Percentiles rank a stretch among this genome's conserved stretches.
phyloP scores from a whole-genome alignment of 2,888 invertebrate genomes.

The Papilio protenor region DNA sequence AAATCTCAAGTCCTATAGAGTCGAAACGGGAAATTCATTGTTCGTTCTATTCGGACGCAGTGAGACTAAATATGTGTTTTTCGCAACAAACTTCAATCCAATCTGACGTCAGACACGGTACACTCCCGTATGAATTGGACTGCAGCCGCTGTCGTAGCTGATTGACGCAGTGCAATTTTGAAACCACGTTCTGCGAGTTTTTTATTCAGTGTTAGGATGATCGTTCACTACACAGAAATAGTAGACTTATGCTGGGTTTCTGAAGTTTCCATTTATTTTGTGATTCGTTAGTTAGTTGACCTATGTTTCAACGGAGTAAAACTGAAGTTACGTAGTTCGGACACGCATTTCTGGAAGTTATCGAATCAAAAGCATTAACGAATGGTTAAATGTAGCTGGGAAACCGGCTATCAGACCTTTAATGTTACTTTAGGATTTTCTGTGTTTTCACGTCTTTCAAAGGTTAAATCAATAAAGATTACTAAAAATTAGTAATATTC shows the following conservation, averaged over 20 bases:
- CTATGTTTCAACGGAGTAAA: no score
- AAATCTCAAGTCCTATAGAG: neutral
- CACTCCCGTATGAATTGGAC: conserved; percentile 63
- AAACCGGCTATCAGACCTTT: no score
- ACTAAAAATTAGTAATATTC: no score
- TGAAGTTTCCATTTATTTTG: neutral
- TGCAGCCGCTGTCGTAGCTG: conserved; percentile 59
- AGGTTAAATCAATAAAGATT: no score
- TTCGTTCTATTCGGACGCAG: conserved; percentile 17
- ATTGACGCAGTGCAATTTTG: conserved; percentile 63
- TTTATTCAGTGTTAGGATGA: conserved; percentile 40
- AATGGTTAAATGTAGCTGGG: no score
- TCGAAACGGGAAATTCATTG: conserved; percentile 1
- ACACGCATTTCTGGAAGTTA: no score
- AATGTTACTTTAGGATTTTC: no score
- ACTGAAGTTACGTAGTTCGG: no score
- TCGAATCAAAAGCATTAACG: no score
- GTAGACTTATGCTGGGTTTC: neutral
- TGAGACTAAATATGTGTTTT: conserved; percentile 54
- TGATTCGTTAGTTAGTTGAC: neutral
- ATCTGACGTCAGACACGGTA: conserved; percentile 57
- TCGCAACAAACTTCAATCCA: conserved; percentile 63
- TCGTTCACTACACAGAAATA: neutral
- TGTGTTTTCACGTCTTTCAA: no score
- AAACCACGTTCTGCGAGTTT: conserved; percentile 54